These are phyloP conservation scores for Aleadryas rufinucha DNA, from an alignment of 2,113 vertebrate species.

Conservation along the genomic window DNA sequence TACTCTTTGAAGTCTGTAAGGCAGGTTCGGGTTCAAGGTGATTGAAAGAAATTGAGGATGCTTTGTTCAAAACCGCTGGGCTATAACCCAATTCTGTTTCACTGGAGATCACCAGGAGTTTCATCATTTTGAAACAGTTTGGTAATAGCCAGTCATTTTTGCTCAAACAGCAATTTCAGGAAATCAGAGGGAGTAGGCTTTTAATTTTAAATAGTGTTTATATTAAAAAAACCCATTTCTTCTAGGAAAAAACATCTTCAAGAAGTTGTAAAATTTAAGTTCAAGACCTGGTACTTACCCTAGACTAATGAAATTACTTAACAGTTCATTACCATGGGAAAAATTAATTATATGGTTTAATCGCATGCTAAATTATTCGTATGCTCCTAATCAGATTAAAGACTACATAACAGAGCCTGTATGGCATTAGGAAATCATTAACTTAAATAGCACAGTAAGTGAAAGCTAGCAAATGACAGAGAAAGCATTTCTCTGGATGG, in stretches of 20 bases:
- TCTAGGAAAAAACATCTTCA: neutral
- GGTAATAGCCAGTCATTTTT: neutral
- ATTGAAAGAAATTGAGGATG: neutral
- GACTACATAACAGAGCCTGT: neutral
- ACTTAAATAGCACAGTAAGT: neutral
- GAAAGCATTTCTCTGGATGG: neutral
- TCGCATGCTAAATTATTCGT: neutral
- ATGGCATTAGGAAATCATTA: neutral
- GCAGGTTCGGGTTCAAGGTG: neutral
- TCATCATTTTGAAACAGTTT: neutral
- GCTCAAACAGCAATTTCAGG: neutral
- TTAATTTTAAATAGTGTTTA: neutral
- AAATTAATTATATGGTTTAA: constrained; percentile 11
- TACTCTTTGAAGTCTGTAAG: neutral
- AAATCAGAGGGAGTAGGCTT: neutral
- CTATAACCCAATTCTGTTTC: neutral
- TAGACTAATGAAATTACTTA: neutral
- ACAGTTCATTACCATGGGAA: neutral
- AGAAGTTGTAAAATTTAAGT: neutral
- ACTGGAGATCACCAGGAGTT: neutral
- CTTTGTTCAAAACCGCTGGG: neutral
- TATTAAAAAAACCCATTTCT: neutral
- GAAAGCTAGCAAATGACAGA: neutral
- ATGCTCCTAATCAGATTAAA: constrained; percentile 19
- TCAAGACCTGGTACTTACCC: neutral